Conservation (phyloP, 2,888 invertebrate species). For the Zootermopsis nevadensis region DNA sequence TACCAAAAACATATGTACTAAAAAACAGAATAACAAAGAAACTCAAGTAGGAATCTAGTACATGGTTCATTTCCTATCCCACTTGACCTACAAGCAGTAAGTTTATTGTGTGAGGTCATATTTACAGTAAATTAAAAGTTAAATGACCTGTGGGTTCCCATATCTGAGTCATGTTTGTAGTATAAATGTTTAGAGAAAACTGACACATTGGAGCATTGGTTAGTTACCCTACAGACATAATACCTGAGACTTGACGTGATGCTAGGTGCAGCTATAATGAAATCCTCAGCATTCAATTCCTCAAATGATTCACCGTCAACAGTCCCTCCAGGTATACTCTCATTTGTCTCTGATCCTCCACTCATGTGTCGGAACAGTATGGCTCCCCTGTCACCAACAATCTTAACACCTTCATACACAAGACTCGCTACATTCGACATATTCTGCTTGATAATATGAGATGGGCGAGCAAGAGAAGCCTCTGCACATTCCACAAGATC, state of each 20-base stretch:
- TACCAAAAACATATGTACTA: no score
- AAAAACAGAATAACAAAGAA: no score
- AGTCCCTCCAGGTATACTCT: conserved; percentile 57
- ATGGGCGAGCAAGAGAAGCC: conserved; percentile 64
- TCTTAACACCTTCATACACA: conserved; percentile 80
- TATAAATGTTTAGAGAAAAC: no score
- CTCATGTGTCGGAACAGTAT: conserved; percentile 80
- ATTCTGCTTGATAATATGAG: conserved; percentile 78
- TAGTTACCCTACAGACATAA: background rate
- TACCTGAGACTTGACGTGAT: conserved; percentile 59
- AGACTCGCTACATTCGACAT: conserved; percentile 78
- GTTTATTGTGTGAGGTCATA: no score
- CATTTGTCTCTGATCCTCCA: conserved; percentile 77
- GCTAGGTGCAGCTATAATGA: conserved; percentile 58
- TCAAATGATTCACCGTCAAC: conserved; percentile 63
- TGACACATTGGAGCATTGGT: no score
- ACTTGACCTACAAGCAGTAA: no score
- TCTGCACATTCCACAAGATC: conserved; percentile 76
- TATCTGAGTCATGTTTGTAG: no score
- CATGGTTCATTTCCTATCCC: no score
- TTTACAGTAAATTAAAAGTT: no score
- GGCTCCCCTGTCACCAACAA: conserved; percentile 79
- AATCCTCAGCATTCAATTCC: conserved; percentile 59
- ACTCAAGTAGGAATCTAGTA: no score
- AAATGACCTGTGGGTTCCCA: no score